These are phyloP conservation scores for Gallinago solitaria DNA, from an alignment of 2,797 vertebrate species.

Conservation along the genomic window DNA sequence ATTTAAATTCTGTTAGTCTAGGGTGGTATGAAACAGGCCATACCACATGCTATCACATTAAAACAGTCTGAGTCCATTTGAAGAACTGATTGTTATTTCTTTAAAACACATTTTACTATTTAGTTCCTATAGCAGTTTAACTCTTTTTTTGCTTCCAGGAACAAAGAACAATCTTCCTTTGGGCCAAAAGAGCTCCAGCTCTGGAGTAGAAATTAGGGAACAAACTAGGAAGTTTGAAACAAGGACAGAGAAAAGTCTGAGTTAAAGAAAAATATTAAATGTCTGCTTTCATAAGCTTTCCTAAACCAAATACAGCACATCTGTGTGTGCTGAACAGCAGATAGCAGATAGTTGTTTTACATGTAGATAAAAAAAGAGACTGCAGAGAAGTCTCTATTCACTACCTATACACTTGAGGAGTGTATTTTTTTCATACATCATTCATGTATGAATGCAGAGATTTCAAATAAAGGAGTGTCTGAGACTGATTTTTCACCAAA, in stretches of 20 bases:
- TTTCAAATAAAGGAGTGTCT: not conserved
- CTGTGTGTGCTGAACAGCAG: not conserved
- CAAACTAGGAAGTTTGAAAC: not conserved
- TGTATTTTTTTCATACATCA: not conserved
- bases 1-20: not conserved
- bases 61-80: not conserved
- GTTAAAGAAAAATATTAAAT: not conserved
- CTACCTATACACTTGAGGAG: not conserved
- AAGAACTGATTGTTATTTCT: not conserved
- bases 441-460: not conserved
- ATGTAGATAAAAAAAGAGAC: not conserved
- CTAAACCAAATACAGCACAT: not conserved
- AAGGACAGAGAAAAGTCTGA: not conserved
- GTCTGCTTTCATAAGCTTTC: not conserved
- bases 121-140: not conserved
- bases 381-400: not conserved
- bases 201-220: not conserved
- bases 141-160: not conserved
- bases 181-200: not conserved
- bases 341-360: not conserved
- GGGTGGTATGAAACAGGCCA: not conserved
- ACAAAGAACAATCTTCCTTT: not conserved
- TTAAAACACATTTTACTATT: not conserved
- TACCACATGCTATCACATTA: not conserved
- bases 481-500: not conserved